Evolutionary conservation across 2,797 vertebrate species (phyloP).

Genomic region (Novumbra hubbsi): DNA sequence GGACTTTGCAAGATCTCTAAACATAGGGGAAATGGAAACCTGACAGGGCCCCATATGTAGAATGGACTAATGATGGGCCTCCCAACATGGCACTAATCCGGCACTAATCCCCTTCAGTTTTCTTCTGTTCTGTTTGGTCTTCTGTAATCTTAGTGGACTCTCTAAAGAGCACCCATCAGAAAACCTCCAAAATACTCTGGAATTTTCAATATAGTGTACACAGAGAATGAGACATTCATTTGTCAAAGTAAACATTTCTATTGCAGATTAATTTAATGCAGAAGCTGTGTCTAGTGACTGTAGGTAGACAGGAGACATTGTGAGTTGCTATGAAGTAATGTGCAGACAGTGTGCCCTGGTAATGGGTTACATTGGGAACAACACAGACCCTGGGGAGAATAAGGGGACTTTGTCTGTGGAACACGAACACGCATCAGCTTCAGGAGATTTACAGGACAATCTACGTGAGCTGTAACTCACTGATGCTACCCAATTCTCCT

Average conservation of each 20-base stretch:
- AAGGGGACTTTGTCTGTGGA: conserved; percentile 17
- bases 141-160: conserved; percentile 17
- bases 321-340: neutral
- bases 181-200: neutral
- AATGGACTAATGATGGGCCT: conserved; percentile 39
- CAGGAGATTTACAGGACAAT: conserved; percentile 14
- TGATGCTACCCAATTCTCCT: conserved; percentile 10
- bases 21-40: conserved; percentile 47
- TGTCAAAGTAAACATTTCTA: neutral
- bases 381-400: conserved; percentile 16
- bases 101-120: conserved; percentile 6
- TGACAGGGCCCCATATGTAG: conserved; percentile 42
- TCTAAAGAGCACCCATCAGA: neutral
- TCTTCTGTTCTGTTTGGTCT: conserved; percentile 17
- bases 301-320: conserved; percentile 7
- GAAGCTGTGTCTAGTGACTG: conserved; percentile 18
- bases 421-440: conserved; percentile 19
- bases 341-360: neutral
- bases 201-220: neutral
- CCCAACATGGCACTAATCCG: conserved; percentile 13
- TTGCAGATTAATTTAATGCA: conserved; percentile 18
- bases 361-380: neutral
- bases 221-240: neutral
- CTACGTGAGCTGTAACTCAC: conserved; percentile 19
- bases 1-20: conserved; percentile 39